Evolutionary conservation across 2,888 invertebrate species (phyloP).

Genomic region (Troides aeacus): DNA sequence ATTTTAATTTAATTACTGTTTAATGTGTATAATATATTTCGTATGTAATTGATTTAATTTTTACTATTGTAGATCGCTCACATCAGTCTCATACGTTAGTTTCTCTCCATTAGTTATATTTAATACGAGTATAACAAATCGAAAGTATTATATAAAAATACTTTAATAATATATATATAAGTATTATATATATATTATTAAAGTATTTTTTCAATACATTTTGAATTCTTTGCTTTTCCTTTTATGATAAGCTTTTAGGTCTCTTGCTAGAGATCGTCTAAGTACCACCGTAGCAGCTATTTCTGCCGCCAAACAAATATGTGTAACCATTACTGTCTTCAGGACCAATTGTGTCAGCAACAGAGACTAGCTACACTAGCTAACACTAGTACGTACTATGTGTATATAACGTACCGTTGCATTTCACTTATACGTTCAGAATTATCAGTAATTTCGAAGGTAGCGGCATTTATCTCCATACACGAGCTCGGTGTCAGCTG

Average conservation of each 20-base stretch:
- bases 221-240: not conserved
- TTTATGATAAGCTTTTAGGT: no score
- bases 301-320: no score
- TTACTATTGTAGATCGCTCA: not conserved
- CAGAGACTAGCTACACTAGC: no score
- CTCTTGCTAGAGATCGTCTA: no score
- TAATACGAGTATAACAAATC: not conserved
- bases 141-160: no score
- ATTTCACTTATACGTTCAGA: slow-evolving; percentile 13
- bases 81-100: not conserved
- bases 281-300: no score
- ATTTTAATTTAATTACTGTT: not conserved
- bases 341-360: no score
- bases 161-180: no score
- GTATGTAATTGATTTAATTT: no score
- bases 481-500: not conserved
- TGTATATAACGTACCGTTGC: not conserved
- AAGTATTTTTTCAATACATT: not conserved
- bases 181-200: no score
- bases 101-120: not conserved
- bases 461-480: slow-evolving; percentile 31
- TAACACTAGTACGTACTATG: not conserved
- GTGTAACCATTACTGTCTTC: no score
- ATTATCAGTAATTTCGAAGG: slow-evolving; percentile 33
- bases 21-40: not conserved